These are phyloP conservation scores for Ctenopoma kingsleyae DNA, from an alignment of 2,797 vertebrate genomes.

Conservation along the genomic window DNA sequence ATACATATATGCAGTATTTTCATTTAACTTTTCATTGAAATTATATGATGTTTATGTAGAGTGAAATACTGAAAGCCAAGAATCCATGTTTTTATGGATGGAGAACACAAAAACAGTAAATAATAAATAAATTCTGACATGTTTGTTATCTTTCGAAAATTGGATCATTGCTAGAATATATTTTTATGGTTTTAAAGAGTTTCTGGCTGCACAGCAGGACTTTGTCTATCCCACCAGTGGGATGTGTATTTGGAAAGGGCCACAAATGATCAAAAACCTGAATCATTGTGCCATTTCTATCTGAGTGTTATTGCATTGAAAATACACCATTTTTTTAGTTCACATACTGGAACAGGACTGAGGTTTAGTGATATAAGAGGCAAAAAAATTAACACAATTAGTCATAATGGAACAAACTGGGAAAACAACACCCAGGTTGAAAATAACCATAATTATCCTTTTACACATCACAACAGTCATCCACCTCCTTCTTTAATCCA, in stretches of 20 bases:
- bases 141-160: too few species aligned
- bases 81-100: too few species aligned
- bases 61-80: neutral
- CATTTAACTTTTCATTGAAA: too few species aligned
- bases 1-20: too few species aligned
- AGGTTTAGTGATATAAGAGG: neutral
- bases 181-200: neutral
- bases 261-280: too few species aligned
- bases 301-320: neutral
- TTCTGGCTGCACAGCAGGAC: neutral
- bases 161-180: neutral
- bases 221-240: neutral
- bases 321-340: neutral
- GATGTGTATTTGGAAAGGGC: neutral
- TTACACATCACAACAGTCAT: slow-evolving; percentile 42
- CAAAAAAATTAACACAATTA: slow-evolving; percentile 22
- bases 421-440: slow-evolving; percentile 17
- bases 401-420: slow-evolving; percentile 41
- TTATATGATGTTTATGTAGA: neutral
- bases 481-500: slow-evolving; percentile 20
- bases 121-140: too few species aligned
- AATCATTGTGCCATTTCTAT: too few species aligned
- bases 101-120: too few species aligned
- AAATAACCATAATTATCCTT: slow-evolving; percentile 46
- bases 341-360: neutral